These are phyloP conservation scores for Nanger granti DNA, from an alignment of 2,113 vertebrate genomes.

Conservation along the genomic window DNA sequence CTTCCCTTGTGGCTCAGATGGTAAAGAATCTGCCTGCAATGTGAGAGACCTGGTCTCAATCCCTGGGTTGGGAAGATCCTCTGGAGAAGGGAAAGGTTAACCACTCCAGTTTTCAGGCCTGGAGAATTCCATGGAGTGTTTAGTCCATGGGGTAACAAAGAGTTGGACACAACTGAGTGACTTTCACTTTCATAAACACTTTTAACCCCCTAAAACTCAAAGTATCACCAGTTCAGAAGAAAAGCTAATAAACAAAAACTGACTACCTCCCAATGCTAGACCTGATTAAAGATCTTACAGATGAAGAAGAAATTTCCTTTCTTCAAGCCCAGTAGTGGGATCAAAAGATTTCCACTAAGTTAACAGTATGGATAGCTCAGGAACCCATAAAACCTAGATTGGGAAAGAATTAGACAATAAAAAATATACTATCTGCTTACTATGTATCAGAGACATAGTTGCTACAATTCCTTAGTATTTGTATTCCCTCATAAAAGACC, in stretches of 20 bases:
- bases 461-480: neutral
- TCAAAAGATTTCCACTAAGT: neutral
- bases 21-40: neutral
- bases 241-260: conserved; percentile 19
- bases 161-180: neutral
- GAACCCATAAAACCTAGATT: neutral
- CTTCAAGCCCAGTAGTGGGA: neutral
- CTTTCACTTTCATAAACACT: neutral
- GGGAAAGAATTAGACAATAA: conserved; percentile 1
- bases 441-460: neutral
- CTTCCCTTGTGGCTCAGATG: neutral
- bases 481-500: neutral
- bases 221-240: conserved; percentile 16
- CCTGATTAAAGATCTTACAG: neutral
- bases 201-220: neutral
- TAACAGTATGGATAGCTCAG: neutral
- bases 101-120: neutral
- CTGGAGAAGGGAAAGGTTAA: neutral
- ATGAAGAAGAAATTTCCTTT: neutral
- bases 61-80: neutral
- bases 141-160: neutral
- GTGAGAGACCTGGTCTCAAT: neutral
- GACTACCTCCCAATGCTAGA: neutral
- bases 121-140: neutral
- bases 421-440: neutral